Percentiles rank a stretch among this genome's conserved stretches.
Evolutionary conservation across 2,113 vertebrate species (phyloP).

Genomic region (Lagopus muta): DNA sequence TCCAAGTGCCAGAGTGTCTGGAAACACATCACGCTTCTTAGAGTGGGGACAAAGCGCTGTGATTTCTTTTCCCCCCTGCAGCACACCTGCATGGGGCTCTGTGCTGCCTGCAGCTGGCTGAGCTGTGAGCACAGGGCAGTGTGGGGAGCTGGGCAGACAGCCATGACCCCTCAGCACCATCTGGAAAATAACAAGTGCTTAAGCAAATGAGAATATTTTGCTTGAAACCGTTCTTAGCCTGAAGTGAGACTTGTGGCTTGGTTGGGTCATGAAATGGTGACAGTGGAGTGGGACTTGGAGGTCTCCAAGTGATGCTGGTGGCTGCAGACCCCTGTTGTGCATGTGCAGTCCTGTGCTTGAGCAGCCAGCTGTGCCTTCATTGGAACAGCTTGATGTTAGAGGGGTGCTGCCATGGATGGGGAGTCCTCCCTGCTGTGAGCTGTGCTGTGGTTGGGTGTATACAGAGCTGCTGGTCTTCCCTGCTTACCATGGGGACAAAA

Average conservation of each 20-base stretch:
- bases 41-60: neutral
- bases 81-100: neutral
- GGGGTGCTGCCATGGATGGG: neutral
- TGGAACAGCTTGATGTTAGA: rapidly evolving
- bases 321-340: rapidly evolving
- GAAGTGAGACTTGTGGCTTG: neutral
- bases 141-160: neutral
- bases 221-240: neutral
- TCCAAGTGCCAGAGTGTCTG: neutral
- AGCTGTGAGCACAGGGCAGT: rapidly evolving
- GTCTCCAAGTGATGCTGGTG: neutral
- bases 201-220: neutral
- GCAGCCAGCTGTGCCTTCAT: neutral
- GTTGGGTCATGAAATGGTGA: rapidly evolving
- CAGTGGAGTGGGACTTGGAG: rapidly evolving
- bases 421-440: neutral
- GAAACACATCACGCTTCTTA: neutral
- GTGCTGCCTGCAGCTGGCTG: neutral
- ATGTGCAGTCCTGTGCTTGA: rapidly evolving
- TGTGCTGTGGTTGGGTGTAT: neutral
- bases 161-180: neutral
- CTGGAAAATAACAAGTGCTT: rapidly evolving
- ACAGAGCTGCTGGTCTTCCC: neutral
- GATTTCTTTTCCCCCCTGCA: neutral
- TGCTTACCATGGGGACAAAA: neutral